Evolutionary conservation across 2,113 vertebrate species (phyloP), one percentile per base, ranked within the genome.

Genomic region (Lagopus muta): DNA sequence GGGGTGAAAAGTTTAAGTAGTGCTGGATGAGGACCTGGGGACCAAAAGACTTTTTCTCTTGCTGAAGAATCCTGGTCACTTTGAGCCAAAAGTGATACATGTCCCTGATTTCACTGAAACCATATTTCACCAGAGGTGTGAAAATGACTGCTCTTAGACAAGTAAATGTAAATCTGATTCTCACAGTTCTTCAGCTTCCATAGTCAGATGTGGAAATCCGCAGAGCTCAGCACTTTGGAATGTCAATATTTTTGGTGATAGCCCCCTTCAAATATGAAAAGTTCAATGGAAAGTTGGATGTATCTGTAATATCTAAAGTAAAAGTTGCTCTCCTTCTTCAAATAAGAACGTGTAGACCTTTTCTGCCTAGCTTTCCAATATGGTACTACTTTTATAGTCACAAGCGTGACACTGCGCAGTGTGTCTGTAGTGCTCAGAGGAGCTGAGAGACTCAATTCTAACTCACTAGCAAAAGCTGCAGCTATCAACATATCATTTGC

Each of bases 61-160:
- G 75, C 58, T 61, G 40, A 77, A 62, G 34, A 57, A 40, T 52
- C 15, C 4, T 82, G 3, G 5, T 81, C 40, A 8, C 14, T 32
- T 17, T 75, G n/a, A 80, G 8, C 7, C 6, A 74, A 81, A 83
- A 90, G 22, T 0, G 0, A 11, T 0, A 2, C 13, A 64, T 67
- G 5, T 57, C 43, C 6, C 40, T 81, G 19, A 27, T 38, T 84
- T 89, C 77, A 64, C 9, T 52, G 11, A 19, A 89, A 30, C 22
- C 28, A 78, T 21, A 60, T 83, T 88, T 88, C 25, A 40, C 52
- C 34, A 75, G 17, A 85, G 6, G 36, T 27, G 38, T 6, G 1
- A 2, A 80, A 86, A 62, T 15, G 2, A 57, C 4, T 7, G 25
- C 28, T 83, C 8, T 60, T n/a, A 70, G 30, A 20, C 38, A 34